A percentile compares a stretch with the other conserved stretches of the same genome.
Evolutionary conservation across 2,113 vertebrate genomes (phyloP).

Genomic region (Nesoenas mayeri): DNA sequence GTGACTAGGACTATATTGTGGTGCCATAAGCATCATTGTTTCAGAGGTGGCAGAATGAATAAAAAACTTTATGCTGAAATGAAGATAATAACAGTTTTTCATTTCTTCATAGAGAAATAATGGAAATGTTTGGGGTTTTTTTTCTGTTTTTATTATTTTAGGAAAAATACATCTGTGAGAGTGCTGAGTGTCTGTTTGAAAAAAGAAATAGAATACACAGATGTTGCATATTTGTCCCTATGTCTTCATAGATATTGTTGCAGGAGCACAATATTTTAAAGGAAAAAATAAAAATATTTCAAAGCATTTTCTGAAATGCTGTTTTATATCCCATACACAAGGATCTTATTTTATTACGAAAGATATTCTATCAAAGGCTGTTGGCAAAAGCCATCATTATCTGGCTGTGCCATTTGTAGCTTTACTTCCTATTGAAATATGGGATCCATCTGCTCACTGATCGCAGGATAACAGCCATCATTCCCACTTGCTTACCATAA

Average conservation of each 20-base stretch:
- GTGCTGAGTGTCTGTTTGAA: not conserved
- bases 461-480: not conserved
- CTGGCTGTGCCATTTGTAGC: conserved; percentile 25
- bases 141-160: conserved; percentile 28
- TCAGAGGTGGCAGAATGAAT: not conserved
- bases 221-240: conserved; percentile 32
- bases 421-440: conserved; percentile 52
- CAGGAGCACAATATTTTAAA: conserved; percentile 40
- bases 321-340: conserved; percentile 42
- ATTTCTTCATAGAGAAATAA: not conserved
- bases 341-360: conserved; percentile 42
- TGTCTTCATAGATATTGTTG: conserved; percentile 16
- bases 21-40: not conserved
- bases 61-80: not conserved
- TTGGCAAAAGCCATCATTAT: conserved; percentile 42
- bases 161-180: not conserved
- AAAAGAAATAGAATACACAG: conserved; percentile 32
- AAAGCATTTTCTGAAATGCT: conserved; percentile 53
- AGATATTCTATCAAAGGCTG: conserved; percentile 25
- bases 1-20: not conserved
- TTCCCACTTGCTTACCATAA: conserved; percentile 29
- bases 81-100: not conserved
- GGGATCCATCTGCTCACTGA: conserved; percentile 54
- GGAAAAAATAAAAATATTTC: conserved; percentile 46
- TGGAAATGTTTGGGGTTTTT: not conserved